A percentile compares a stretch with the other conserved stretches of the same genome.
Conservation (phyloP, 2,113 vertebrate genomes). For the Poecile atricapillus region DNA sequence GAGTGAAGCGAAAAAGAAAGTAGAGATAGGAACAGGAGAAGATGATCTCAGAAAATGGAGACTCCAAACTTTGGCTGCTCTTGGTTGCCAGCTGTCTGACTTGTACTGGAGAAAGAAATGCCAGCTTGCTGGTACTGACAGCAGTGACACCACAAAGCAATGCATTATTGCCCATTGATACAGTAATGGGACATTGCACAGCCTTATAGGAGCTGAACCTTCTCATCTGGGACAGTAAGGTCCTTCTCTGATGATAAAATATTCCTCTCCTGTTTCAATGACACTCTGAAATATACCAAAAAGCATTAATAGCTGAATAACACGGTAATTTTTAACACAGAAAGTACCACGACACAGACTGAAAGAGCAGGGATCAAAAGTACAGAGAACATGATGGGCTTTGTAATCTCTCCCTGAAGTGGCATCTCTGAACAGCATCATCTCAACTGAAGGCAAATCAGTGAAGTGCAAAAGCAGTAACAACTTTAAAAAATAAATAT, state of each 20-base stretch:
- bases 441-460: not conserved
- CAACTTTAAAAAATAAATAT: not conserved
- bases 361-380: not conserved
- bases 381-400: not conserved
- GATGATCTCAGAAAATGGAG: not conserved
- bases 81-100: not conserved
- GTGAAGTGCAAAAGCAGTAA: not conserved
- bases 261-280: not conserved
- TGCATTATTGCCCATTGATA: not conserved
- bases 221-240: not conserved
- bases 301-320: not conserved
- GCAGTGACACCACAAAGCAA: not conserved
- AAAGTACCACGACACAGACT: not conserved
- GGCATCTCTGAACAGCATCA: not conserved
- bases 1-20: not conserved
- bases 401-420: not conserved
- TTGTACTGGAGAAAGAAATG: constrained; percentile 2
- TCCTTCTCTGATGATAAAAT: not conserved
- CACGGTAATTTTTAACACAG: not conserved
- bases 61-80: not conserved
- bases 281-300: not conserved
- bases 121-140: not conserved
- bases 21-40: not conserved
- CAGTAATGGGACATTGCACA: not conserved
- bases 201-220: not conserved